Percentiles rank a stretch among this genome's conserved stretches.
phyloP scores from a whole-genome alignment of 2,888 invertebrate genomes.

The Nymphalis urticae region DNA sequence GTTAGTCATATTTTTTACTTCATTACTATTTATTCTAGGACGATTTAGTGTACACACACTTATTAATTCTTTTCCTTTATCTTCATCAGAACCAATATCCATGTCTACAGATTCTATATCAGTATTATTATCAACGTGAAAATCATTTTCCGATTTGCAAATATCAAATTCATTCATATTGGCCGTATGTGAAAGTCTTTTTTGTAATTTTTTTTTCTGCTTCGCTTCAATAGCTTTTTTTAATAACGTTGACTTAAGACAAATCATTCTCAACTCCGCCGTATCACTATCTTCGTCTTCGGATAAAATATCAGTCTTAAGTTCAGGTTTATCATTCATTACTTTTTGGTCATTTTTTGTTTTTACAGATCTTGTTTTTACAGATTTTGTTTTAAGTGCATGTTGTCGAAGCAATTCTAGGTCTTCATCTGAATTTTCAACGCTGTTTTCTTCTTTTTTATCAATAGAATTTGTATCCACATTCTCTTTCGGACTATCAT shows the following conservation, averaged over 20 bases:
- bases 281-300: slow-evolving; percentile 84
- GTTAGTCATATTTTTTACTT: slow-evolving; percentile 25
- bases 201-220: slow-evolving; percentile 67
- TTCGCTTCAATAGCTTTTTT: slow-evolving; percentile 84
- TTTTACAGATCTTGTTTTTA: slow-evolving; percentile 60
- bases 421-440: slow-evolving; percentile 72
- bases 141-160: slow-evolving; percentile 40
- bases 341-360: slow-evolving; percentile 42
- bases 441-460: slow-evolving; percentile 39
- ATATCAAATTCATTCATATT: slow-evolving; percentile 56
- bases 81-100: slow-evolving; percentile 77
- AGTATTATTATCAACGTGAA: slow-evolving; percentile 61
- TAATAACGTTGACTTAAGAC: slow-evolving; percentile 85
- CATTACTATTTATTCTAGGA: slow-evolving; percentile 34
- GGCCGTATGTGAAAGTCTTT: slow-evolving; percentile 62
- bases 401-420: slow-evolving; percentile 69
- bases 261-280: slow-evolving; percentile 83
- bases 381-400: slow-evolving; percentile 71
- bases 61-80: slow-evolving; percentile 57
- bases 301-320: slow-evolving; percentile 46
- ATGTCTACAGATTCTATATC: slow-evolving; percentile 79
- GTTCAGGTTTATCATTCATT: slow-evolving; percentile 39
- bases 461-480: slow-evolving; percentile 46
- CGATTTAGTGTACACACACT: slow-evolving; percentile 39
- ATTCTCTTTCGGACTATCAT: slow-evolving; percentile 40